Conservation (phyloP, 2,888 invertebrate genomes). For the Malthinus flaveolus region DNA sequence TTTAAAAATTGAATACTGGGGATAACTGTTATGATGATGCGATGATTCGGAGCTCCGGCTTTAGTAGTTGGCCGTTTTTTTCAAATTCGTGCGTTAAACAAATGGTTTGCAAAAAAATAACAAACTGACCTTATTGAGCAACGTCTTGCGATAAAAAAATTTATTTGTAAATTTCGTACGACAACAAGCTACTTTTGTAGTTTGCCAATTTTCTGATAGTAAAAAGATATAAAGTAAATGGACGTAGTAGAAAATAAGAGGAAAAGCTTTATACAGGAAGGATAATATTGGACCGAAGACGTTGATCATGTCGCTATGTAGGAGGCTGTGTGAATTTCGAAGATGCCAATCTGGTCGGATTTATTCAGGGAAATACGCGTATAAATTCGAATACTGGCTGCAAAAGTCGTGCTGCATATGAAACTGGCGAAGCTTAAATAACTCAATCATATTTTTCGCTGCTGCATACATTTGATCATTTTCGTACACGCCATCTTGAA, state of each 20-base stretch:
- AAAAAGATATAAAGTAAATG: constrained; percentile 19
- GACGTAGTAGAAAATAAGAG: constrained; percentile 18
- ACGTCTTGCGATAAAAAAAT: background rate
- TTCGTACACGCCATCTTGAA: constrained; percentile 17
- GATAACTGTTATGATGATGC: too few species aligned
- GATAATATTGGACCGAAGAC: constrained; percentile 23
- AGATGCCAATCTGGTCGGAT: constrained; percentile 26
- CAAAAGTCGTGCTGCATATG: constrained; percentile 24
- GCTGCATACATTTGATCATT: constrained; percentile 27
- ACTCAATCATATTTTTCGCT: constrained; percentile 27
- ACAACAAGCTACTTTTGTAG: background rate
- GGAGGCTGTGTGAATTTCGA: constrained; percentile 25
- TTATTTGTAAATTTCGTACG: too few species aligned
- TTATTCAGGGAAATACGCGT: constrained; percentile 29
- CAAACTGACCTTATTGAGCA: background rate
- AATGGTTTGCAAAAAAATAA: too few species aligned
- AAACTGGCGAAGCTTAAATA: constrained; percentile 27
- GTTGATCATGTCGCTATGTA: constrained; percentile 25
- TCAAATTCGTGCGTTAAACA: too few species aligned
- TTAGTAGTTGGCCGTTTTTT: too few species aligned
- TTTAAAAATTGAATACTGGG: too few species aligned
- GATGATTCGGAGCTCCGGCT: too few species aligned
- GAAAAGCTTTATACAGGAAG: constrained; percentile 21
- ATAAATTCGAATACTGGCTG: constrained; percentile 24
- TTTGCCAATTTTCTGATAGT: constrained; percentile 12